Percentiles rank a stretch among this genome's conserved stretches.
Evolutionary conservation across 2,888 invertebrate species (phyloP).

Genomic region (Pardosa pseudoannulata): DNA sequence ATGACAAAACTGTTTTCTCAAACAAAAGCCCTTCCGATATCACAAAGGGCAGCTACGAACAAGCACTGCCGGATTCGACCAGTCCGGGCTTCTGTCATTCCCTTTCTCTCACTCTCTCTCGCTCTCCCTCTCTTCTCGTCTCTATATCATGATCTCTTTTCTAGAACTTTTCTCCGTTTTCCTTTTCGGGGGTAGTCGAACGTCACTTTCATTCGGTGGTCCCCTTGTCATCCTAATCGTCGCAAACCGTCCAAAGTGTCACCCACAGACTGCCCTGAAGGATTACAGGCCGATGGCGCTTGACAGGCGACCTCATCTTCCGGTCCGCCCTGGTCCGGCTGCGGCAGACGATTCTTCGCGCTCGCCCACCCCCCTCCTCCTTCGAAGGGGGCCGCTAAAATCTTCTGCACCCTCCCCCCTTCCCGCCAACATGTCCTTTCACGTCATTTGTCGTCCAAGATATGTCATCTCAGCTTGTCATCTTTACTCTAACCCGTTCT

Average conservation of each 20-base stretch:
- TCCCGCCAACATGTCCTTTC: slow-evolving; percentile 50
- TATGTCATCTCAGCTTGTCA: slow-evolving; percentile 66
- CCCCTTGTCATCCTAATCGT: slow-evolving; percentile 72
- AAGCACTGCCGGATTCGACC: slow-evolving; percentile 21
- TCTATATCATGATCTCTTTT: slow-evolving; percentile 21
- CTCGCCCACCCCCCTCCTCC: slow-evolving; percentile 1
- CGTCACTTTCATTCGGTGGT: slow-evolving; percentile 71
- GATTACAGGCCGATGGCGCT: slow-evolving; percentile 72
- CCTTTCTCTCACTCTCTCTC: slow-evolving; percentile 41
- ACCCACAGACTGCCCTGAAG: slow-evolving; percentile 71
- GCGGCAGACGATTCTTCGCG: slow-evolving; percentile 43
- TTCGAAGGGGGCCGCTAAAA: slow-evolving; percentile 38
- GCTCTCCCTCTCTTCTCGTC: slow-evolving; percentile 27
- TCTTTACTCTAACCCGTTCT: slow-evolving; percentile 58
- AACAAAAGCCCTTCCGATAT: slow-evolving; percentile 42
- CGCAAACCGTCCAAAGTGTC: slow-evolving; percentile 66
- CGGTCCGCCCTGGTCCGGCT: slow-evolving; percentile 66
- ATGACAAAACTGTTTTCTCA: slow-evolving; percentile 19
- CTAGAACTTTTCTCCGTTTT: slow-evolving; percentile 15
- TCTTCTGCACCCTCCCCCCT: slow-evolving; percentile 18
- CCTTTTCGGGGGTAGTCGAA: slow-evolving; percentile 57
- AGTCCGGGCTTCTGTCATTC: slow-evolving; percentile 50
- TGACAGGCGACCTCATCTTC: slow-evolving; percentile 72
- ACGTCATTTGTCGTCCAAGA: slow-evolving; percentile 70
- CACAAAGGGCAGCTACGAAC: slow-evolving; percentile 7